Percentiles rank a stretch among this genome's conserved stretches.
Evolutionary conservation across 2,888 invertebrate genomes (phyloP).

Genomic region (Beris morrisii): DNA sequence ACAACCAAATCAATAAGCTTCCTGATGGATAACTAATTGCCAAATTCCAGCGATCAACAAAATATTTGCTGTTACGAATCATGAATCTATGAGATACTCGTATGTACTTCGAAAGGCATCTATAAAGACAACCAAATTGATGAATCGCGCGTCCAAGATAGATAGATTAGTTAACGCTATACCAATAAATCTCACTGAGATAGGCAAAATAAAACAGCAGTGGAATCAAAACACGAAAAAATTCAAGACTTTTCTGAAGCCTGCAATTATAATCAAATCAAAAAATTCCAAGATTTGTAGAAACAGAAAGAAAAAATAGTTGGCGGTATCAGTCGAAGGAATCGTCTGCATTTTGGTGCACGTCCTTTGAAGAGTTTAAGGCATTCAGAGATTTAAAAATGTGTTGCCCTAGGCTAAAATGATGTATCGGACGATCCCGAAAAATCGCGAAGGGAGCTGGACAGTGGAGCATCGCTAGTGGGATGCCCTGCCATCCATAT

Average conservation of each 20-base stretch:
- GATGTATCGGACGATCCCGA: neutral
- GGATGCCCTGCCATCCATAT: conserved; percentile 35
- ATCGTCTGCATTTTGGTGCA: neutral
- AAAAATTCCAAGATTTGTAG: conserved; percentile 33
- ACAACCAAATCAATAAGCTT: no score
- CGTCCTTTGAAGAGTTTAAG: conserved; percentile 2
- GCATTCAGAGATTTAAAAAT: neutral
- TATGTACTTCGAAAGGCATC: no score
- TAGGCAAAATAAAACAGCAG: no score
- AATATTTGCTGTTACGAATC: no score
- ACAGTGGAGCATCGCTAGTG: conserved; percentile 3
- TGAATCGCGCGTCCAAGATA: neutral
- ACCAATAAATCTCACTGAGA: no score
- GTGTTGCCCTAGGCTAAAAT: conserved; percentile 7
- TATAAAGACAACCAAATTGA: no score
- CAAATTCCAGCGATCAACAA: no score
- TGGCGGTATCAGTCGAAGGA: neutral
- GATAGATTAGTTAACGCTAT: neutral
- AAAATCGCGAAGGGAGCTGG: neutral
- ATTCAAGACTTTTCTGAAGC: conserved; percentile 6
- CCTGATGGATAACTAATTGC: no score
- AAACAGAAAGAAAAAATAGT: conserved; percentile 7
- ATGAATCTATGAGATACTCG: no score
- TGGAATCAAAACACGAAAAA: neutral
- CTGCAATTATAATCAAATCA: conserved; percentile 41